Evolutionary conservation across 30 jellyfish, hydroid and myxozoan species (phyloP), one percentile per base, ranked within the genome.

Genomic region (Mastigias papua): DNA sequence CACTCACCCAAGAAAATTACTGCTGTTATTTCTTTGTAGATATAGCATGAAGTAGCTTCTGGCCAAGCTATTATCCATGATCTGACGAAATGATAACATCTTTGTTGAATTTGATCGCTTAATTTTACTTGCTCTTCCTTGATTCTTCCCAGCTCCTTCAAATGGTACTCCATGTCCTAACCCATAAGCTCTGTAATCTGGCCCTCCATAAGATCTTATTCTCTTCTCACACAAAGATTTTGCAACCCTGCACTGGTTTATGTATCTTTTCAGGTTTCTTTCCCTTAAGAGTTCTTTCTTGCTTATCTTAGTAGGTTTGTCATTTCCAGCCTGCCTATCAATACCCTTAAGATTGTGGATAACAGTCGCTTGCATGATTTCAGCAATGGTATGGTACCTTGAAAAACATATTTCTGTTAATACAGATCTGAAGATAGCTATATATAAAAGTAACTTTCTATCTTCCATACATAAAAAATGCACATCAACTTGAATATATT

Each of bases 371-470:
- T 95, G 99, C 99, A 95, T 95, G 74, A 90, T 95, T 60, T 95
- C 99, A 7, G 99, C 99, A 78, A 95, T 95, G 8, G 99, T 95
- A 88, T 95, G 99, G 78, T 95, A 95, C 94, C 99, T 95, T 0
- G 21, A 50, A 63, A n/a, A n/a, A n/a, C n/a, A n/a, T n/a, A n/a
- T n/a, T n/a, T n/a, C n/a, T n/a, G n/a, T n/a, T n/a, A n/a, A n/a
- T n/a, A n/a, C n/a, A n/a, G n/a, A n/a, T n/a, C n/a, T n/a, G n/a
- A n/a, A n/a, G n/a, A n/a, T n/a, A n/a, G n/a, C n/a, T n/a, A n/a
- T n/a, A n/a, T n/a, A n/a, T n/a, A n/a, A n/a, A n/a, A n/a, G n/a
- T n/a, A n/a, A n/a, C n/a, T n/a, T n/a, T n/a, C n/a, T n/a, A n/a
- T n/a, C n/a, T n/a, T n/a, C n/a, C n/a, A n/a, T n/a, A n/a, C n/a